Base-by-base conservation (phyloP, 2,113 vertebrate genomes). In the Pao palembangensis region DNA sequence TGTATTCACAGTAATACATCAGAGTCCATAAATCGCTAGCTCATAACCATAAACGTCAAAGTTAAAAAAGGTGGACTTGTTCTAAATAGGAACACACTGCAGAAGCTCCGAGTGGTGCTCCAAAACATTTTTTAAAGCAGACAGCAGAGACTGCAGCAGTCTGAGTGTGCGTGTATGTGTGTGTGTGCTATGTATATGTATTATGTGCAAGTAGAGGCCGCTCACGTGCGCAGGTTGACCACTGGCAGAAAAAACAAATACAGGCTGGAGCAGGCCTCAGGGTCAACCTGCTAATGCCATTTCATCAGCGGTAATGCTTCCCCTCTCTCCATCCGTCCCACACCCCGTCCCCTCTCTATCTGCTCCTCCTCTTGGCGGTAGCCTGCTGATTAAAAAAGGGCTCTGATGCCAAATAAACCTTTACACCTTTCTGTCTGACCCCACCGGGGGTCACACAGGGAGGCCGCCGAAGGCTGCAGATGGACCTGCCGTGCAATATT, bases 301-400 rank as follows among this genome's bases (percentile, higher is more conserved):
- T 79, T 75, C 68, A 80, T 85, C 79, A 80, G 56, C 28, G 14
- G 21, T 58, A 58, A 61, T 59, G 41, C 21, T 31, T 61, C 63
- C 49, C 6, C 59, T 69, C 61, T 46, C 25, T 56, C 50, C 44
- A 19, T 66, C 50, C 47, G 66, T 51, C 54, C 41, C 19, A 16
- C 16, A n/a, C 5, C 15, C 15, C 23, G 13, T 44, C 34, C 44
- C 28, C 41, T 58, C 23, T 5, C n/a, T 38, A 41, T 54, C 18
- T 71, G 13, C 18, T 20, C n/a, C 48, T 71, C 74, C 75, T 83
- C 56, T 64, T 78, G 75, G 71, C 68, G 78, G 81, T 61, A 73
- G 43, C 56, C 57, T 55, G 19, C 58, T 76, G 78, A 85, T 85
- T 79, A 72, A 80, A 88, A 74, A 81, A 81, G 67, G 64, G 46